phyloP scores from a whole-genome alignment of 2,888 invertebrate genomes.

The Drosophila longiperda region DNA sequence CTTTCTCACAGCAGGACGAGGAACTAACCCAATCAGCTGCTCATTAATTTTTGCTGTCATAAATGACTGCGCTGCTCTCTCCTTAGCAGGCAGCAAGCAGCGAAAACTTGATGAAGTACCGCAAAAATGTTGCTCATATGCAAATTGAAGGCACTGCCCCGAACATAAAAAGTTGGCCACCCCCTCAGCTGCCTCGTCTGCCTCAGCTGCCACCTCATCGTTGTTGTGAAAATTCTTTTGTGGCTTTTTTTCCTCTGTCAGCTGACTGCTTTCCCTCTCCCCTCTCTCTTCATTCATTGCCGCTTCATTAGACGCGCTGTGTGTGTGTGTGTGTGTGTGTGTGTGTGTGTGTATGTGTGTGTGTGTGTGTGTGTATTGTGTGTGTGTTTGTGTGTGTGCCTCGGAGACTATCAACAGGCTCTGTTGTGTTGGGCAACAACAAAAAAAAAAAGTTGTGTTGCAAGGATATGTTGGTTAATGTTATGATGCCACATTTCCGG shows the following conservation, averaged over 20 bases:
- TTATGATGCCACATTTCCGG: constrained; percentile 78
- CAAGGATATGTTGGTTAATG: constrained; percentile 81
- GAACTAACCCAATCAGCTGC: constrained; percentile 65
- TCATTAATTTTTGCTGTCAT: constrained; percentile 59
- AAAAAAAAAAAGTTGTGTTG: constrained; percentile 35
- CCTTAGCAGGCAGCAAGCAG: not conserved
- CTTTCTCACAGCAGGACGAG: constrained; percentile 39
- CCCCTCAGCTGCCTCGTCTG: too few species aligned
- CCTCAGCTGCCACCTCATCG: not conserved
- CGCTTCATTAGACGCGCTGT: constrained; percentile 68
- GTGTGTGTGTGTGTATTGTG: constrained; percentile 32
- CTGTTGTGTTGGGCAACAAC: constrained; percentile 2
- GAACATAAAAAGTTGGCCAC: constrained; percentile 7
- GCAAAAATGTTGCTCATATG: constrained; percentile 65
- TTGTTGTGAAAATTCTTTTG: constrained; percentile 27
- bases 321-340: constrained; percentile 22
- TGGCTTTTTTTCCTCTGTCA: constrained; percentile 6
- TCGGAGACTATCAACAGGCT: constrained; percentile 74
- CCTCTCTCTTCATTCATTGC: constrained; percentile 41
- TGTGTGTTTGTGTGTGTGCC: too few species aligned
- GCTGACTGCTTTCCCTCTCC: not conserved
- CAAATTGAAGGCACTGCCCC: constrained; percentile 41
- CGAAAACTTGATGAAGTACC: constrained; percentile 53
- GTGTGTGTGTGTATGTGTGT: constrained; percentile 11
- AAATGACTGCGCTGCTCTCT: constrained; percentile 28